Percentiles rank a stretch among this genome's conserved stretches.
Evolutionary conservation across 2,797 vertebrate species (phyloP).

Genomic region (Paramormyrops hopkinsi): DNA sequence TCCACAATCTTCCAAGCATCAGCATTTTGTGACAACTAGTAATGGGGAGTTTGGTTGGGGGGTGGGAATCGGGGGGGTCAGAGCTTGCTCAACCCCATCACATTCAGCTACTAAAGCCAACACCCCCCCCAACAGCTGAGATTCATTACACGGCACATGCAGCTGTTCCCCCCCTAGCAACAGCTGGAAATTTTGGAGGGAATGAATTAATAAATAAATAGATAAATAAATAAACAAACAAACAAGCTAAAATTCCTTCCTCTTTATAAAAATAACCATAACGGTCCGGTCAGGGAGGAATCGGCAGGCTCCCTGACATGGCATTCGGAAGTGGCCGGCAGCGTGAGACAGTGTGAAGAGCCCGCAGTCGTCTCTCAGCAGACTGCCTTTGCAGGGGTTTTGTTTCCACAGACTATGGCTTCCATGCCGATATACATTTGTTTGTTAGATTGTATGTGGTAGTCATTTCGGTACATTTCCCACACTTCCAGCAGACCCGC

Average conservation of each 20-base stretch:
- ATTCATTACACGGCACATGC: slow-evolving; percentile 57
- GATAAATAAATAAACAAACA: background rate
- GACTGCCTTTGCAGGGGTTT: background rate
- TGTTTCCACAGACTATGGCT: background rate
- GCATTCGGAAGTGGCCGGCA: background rate
- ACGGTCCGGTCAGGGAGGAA: background rate
- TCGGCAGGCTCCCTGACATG: background rate
- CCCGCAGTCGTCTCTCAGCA: background rate
- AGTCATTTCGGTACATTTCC: background rate
- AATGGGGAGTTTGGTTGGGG: background rate
- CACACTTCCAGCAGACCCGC: background rate
- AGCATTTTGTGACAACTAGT: background rate
- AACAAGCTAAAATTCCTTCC: background rate
- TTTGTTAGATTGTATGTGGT: background rate
- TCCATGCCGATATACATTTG: background rate
- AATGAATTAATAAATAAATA: slow-evolving; percentile 12
- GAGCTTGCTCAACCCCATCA: slow-evolving; percentile 45
- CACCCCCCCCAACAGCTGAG: slow-evolving; percentile 53
- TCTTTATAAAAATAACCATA: background rate
- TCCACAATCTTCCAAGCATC: background rate
- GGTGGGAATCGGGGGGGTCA: background rate
- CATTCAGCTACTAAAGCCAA: slow-evolving; percentile 26
- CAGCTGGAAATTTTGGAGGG: slow-evolving; percentile 58
- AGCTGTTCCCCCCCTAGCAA: slow-evolving; percentile 57
- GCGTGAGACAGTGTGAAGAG: background rate